Base-by-base conservation (phyloP, 2,888 invertebrate species). In the Phymatocera aterrima region DNA sequence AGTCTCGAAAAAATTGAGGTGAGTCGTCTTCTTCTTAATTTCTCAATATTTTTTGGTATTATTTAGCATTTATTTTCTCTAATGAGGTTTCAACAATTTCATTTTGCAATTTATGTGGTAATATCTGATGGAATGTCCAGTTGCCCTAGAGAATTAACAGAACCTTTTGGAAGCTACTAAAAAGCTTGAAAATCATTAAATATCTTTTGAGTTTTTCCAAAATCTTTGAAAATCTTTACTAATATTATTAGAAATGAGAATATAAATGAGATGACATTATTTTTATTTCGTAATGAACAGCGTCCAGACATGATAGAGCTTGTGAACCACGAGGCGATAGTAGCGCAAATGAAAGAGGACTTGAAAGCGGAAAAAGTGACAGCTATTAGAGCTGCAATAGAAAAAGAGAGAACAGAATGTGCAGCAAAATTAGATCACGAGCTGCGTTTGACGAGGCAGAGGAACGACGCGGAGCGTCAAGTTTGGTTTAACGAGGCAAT, bases 1-100 rank as follows among this genome's bases (percentile, higher is more conserved):
- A 96, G 95, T 87, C 91, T 96, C 4, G 96, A 97, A 86, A 95
- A 95, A 90, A 94, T 95, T 24, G 95, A 95, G 88, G 91, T 91
- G 85, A 80, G 77, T 48, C 57, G n/a, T n/a, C n/a, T n/a, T n/a
- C n/a, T n/a, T n/a, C n/a, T n/a, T n/a, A n/a, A n/a, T n/a, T n/a
- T n/a, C n/a, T n/a, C n/a, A n/a, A n/a, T n/a, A n/a, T n/a, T n/a
- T n/a, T n/a, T n/a, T n/a, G n/a, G n/a, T n/a, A n/a, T n/a, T n/a
- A n/a, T n/a, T n/a, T n/a, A n/a, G n/a, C n/a, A n/a, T n/a, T n/a
- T n/a, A n/a, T n/a, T n/a, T n/a, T n/a, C n/a, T n/a, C n/a, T n/a
- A n/a, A n/a, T n/a, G n/a, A n/a, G n/a, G n/a, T n/a, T n/a, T n/a
- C n/a, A n/a, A n/a, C n/a, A n/a, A n/a, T n/a, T n/a, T n/a, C n/a